A percentile compares a stretch with the other conserved stretches of the same genome.
phyloP scores from a whole-genome alignment of 1,140 invertebrate genomes.

The Drosophila grimshawi region DNA sequence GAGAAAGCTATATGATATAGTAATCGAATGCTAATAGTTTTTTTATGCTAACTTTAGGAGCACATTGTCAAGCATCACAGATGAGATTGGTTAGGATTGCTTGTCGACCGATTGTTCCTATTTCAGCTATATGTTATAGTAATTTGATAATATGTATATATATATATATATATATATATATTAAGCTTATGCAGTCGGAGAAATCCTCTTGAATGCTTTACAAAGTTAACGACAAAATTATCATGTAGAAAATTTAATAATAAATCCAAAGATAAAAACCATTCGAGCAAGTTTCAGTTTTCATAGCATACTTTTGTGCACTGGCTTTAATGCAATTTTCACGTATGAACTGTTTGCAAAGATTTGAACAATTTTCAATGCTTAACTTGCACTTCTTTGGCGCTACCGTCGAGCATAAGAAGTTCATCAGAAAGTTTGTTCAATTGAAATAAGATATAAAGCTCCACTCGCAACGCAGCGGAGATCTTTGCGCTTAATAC shows the following conservation, averaged over 20 bases:
- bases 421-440: constrained; percentile 24
- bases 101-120: too few species aligned
- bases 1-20: neutral
- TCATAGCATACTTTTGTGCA: constrained; percentile 26
- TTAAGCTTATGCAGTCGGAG: too few species aligned
- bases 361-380: neutral
- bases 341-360: neutral
- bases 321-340: constrained; percentile 9
- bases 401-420: neutral
- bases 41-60: too few species aligned
- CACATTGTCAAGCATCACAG: too few species aligned
- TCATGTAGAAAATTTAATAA: neutral
- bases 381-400: constrained; percentile 2
- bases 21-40: too few species aligned
- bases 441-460: constrained; percentile 46
- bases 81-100: too few species aligned
- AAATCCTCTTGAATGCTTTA: neutral
- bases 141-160: too few species aligned
- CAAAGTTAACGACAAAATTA: neutral
- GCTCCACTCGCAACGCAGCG: constrained; percentile 14
- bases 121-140: too few species aligned
- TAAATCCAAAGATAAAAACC: neutral
- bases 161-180: too few species aligned
- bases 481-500: constrained; percentile 13
- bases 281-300: neutral